Conservation (phyloP, 2,888 invertebrate species). For the Drosophila kokeensis region DNA sequence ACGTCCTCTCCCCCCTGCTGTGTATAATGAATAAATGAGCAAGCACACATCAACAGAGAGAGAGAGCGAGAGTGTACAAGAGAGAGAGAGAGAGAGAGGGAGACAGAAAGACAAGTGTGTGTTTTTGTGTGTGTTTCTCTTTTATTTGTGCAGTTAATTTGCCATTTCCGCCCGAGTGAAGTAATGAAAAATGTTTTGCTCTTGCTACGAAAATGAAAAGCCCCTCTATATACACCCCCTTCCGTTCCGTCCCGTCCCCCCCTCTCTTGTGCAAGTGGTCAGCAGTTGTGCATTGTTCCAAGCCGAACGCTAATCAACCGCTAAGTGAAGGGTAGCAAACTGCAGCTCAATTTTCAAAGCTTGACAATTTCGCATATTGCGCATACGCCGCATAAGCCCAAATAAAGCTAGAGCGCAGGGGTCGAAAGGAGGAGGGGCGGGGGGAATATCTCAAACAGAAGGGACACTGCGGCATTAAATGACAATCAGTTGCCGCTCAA, state of each 20-base stretch:
- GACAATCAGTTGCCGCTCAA: conserved; percentile 49
- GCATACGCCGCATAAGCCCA: conserved; percentile 44
- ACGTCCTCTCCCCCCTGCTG: conserved; percentile 15
- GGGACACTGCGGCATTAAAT: conserved; percentile 30
- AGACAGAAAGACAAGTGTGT: conserved; percentile 7
- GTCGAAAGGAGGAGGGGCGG: neutral
- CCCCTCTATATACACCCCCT: conserved; percentile 8
- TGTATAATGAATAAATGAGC: conserved; percentile 73
- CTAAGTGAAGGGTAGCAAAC: conserved; percentile 33
- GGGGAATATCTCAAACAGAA: neutral
- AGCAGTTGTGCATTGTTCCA: conserved; percentile 53
- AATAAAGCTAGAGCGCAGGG: neutral
- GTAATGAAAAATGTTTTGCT: conserved; percentile 71
- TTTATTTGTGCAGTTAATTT: conserved; percentile 80
- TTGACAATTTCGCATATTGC: conserved; percentile 32
- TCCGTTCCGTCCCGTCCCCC: neutral
- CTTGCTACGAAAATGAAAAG: conserved; percentile 47
- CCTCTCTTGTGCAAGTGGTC: conserved; percentile 9
- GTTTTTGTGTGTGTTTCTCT: conserved; percentile 22
- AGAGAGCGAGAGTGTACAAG: neutral
- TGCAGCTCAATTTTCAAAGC: neutral
- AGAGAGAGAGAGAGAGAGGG: neutral
- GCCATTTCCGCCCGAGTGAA: conserved; percentile 79
- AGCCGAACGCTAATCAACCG: conserved; percentile 58
- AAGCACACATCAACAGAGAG: conserved; percentile 19